Evolutionary conservation across 2,113 vertebrate species (phyloP).

Genomic region (Ailurus styani): DNA sequence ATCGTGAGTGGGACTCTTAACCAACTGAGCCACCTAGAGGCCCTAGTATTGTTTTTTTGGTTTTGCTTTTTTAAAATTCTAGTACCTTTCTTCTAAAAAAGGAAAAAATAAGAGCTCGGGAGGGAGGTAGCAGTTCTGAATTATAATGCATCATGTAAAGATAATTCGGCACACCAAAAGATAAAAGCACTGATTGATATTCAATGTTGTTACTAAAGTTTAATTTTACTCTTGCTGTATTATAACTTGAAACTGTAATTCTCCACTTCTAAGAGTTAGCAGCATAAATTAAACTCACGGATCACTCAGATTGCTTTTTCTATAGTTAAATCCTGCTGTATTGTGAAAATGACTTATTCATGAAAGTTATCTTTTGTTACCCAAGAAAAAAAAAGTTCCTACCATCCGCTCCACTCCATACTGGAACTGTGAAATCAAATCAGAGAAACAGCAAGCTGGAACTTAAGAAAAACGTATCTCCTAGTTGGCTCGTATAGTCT

Average conservation of each 20-base stretch:
- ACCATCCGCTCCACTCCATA: neutral
- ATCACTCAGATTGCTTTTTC: conserved; percentile 58
- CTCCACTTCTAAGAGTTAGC: conserved; percentile 33
- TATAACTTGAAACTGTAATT: conserved; percentile 47
- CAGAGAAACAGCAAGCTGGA: conserved; percentile 44
- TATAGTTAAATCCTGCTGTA: conserved; percentile 42
- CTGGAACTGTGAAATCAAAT: conserved; percentile 57
- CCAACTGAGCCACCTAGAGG: neutral
- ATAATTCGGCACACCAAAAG: conserved; percentile 55
- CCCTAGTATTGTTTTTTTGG: neutral
- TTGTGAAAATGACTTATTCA: conserved; percentile 65
- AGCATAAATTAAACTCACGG: conserved; percentile 53
- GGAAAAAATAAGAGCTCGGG: neutral
- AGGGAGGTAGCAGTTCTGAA: conserved; percentile 29
- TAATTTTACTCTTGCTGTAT: conserved; percentile 55
- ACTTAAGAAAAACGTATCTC: conserved; percentile 48
- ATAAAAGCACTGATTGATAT: conserved; percentile 52
- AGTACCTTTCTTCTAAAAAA: neutral
- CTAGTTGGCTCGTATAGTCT: neutral
- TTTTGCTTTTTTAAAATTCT: neutral
- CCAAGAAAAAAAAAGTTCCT: neutral
- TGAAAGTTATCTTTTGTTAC: conserved; percentile 53
- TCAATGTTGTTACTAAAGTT: conserved; percentile 50
- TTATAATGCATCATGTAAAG: conserved; percentile 49
- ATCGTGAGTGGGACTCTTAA: neutral